Percentiles rank a stretch among this genome's conserved stretches.
These are phyloP conservation scores for crab-eating macaque (Macaca fascicularis) DNA, from an alignment of 2,113 vertebrate species.

Conservation along the genomic window DNA sequence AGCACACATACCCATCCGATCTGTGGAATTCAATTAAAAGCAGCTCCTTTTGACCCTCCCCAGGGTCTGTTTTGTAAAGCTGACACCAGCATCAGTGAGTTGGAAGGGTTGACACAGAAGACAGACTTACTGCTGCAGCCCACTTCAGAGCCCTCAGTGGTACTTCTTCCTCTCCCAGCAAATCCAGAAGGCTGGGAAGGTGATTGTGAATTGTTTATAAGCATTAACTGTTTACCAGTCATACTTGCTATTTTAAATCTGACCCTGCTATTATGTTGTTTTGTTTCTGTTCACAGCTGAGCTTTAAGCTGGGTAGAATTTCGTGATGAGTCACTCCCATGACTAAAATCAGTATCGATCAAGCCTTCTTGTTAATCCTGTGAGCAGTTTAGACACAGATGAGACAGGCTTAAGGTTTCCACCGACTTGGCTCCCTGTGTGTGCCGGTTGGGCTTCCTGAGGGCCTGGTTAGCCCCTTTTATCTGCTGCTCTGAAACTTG, in stretches of 20 bases:
- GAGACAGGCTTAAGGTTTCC: constrained; percentile 69
- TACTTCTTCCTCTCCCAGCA: neutral
- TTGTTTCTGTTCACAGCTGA: constrained; percentile 78
- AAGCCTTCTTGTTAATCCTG: constrained; percentile 80
- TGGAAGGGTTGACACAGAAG: neutral
- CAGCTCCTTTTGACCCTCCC: neutral
- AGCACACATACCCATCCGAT: neutral
- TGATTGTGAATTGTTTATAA: constrained; percentile 50
- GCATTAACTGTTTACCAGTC: constrained; percentile 70
- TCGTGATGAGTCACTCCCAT: constrained; percentile 80
- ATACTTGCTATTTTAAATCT: constrained; percentile 70
- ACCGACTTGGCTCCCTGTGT: neutral
- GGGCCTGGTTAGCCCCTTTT: neutral
- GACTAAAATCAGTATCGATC: constrained; percentile 81
- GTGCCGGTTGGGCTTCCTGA: constrained; percentile 57
- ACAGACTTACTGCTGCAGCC: neutral
- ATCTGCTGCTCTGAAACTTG: neutral
- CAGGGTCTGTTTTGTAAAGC: neutral
- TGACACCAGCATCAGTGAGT: accelerated
- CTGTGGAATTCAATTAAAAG: neutral
- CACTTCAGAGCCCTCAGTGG: accelerated
- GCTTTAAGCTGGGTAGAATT: constrained; percentile 74
- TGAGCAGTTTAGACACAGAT: constrained; percentile 76
- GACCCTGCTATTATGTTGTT: constrained; percentile 75
- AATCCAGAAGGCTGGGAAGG: neutral